A percentile compares a stretch with the other conserved stretches of the same genome.
Evolutionary conservation across 2,797 vertebrate genomes (phyloP).

Genomic region (Linurgus olivaceus): DNA sequence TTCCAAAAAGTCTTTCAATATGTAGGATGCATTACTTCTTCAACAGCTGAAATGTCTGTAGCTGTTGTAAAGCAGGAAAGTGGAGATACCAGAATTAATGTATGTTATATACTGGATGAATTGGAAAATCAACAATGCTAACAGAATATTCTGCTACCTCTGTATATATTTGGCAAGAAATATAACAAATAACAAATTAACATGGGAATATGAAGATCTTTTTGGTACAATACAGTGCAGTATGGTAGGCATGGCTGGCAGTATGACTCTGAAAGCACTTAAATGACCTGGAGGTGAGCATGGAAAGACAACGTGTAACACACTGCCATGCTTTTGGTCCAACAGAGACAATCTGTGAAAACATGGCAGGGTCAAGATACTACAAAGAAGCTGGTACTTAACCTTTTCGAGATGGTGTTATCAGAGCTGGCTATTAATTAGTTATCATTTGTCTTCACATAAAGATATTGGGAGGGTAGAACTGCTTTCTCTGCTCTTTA

Average conservation of each 20-base stretch:
- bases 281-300: neutral
- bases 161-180: neutral
- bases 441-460: neutral
- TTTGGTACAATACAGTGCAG: neutral
- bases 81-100: neutral
- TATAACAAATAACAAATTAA: neutral
- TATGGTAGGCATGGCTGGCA: neutral
- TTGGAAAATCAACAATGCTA: neutral
- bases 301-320: neutral
- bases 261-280: neutral
- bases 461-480: neutral
- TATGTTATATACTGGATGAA: neutral
- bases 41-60: neutral
- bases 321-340: neutral
- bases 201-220: neutral
- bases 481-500: neutral
- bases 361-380: neutral
- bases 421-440: neutral
- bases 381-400: neutral
- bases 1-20: neutral
- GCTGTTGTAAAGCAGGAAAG: neutral
- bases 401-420: neutral
- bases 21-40: neutral
- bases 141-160: neutral
- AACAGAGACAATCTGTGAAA: neutral